phyloP scores from a whole-genome alignment of 2,888 invertebrate genomes.

The Dendrolimus houi region DNA sequence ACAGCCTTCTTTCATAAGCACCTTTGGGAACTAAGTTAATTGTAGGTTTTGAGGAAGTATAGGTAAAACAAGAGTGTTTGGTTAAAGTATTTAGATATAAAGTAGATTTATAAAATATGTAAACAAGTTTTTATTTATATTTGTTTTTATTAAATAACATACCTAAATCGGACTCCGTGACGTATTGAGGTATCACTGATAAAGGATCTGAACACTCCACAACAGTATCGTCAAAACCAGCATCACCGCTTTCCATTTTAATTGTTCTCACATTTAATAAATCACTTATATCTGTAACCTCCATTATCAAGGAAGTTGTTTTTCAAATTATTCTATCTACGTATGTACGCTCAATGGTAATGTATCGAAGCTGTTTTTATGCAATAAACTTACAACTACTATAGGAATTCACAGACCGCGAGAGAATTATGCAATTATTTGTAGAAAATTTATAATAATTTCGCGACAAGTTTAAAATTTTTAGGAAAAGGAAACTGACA shows the following conservation, averaged over 20 bases:
- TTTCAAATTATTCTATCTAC: neutral
- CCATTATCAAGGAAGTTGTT: slow-evolving; percentile 33
- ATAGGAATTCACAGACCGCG: too few relatives aligned
- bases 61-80: too few relatives aligned
- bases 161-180: slow-evolving; percentile 67
- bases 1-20: too few relatives aligned
- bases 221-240: slow-evolving; percentile 38
- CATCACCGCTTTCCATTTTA: slow-evolving; percentile 60
- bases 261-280: slow-evolving; percentile 54
- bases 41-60: too few relatives aligned
- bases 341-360: too few relatives aligned
- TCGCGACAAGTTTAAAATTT: slow-evolving; percentile 39
- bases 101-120: neutral
- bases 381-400: too few relatives aligned
- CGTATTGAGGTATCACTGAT: slow-evolving; percentile 64
- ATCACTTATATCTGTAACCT: slow-evolving; percentile 60
- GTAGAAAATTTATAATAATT: slow-evolving; percentile 9
- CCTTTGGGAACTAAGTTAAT: too few relatives aligned
- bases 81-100: neutral
- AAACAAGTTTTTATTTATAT: neutral
- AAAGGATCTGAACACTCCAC: slow-evolving; percentile 46
- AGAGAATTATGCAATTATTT: neutral
- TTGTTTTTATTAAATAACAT: slow-evolving; percentile 13
- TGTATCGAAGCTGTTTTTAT: too few relatives aligned
- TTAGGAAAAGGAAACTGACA: slow-evolving; percentile 59